Conservation (phyloP, 2,113 vertebrate species). For the Solenodon paradoxus region DNA sequence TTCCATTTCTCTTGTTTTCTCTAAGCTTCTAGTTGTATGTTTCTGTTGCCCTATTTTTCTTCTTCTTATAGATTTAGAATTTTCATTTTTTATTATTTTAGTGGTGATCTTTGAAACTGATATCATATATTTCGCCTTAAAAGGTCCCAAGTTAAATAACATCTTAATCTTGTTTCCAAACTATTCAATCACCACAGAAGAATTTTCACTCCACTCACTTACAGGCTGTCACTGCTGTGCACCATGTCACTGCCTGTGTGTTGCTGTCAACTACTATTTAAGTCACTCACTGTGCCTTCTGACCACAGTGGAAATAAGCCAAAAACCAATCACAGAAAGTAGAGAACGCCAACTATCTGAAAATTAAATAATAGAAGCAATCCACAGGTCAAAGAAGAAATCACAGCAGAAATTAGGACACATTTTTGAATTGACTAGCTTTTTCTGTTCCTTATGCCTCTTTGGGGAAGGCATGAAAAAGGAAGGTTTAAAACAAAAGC, state of each 20-base stretch:
- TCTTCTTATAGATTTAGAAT: background rate
- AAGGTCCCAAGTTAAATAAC: background rate
- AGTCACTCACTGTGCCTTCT: background rate
- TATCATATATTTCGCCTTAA: background rate
- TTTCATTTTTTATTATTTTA: background rate
- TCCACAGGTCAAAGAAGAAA: no score
- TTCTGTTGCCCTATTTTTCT: background rate
- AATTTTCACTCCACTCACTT: background rate
- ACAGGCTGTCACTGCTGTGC: background rate
- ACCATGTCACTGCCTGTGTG: background rate
- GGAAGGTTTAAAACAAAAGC: background rate
- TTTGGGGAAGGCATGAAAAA: background rate
- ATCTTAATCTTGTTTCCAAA: constrained; percentile 1
- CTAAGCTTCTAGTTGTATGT: background rate
- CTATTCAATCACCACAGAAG: background rate
- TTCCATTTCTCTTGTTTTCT: background rate
- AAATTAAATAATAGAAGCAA: constrained; percentile 31
- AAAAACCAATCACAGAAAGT: background rate
- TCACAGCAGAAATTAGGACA: background rate
- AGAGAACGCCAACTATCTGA: background rate
- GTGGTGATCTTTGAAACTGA: background rate
- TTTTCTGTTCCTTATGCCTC: background rate
- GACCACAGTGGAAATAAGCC: background rate
- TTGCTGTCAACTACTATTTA: background rate
- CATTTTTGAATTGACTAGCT: background rate